Evolutionary conservation across 2,888 invertebrate genomes (phyloP), one percentile per base, ranked within the genome.

Genomic region (Dicyrtomina minuta): DNA sequence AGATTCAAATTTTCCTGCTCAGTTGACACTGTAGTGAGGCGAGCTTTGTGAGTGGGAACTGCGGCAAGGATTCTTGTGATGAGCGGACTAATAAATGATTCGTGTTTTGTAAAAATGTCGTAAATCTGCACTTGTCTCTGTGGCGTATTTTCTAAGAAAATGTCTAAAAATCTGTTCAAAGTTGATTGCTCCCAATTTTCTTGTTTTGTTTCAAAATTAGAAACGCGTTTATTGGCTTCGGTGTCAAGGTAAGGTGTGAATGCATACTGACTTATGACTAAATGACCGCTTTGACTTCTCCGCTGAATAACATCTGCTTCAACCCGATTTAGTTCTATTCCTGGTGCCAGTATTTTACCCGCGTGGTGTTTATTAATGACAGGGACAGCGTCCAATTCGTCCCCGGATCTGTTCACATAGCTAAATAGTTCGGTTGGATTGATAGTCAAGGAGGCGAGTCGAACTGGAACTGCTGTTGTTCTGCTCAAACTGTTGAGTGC

Each of bases 321-420:
- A 0, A 93, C 83, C 3, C 92, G 92, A 64, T 88, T 85, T 6
- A 93, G 83, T 82, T 91, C 89, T 0, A 93, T 88, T 70, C 91
- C 91, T 56, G 91, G 92, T 68, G 33, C 33, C 33, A 33, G 8
- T 3, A 5, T 5, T 8, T 33, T 33, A 5, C 8, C 4, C 3
- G 8, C 33, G 33, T 33, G 33, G 8, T 8, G 8, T 5, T 8
- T 3, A 8, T 33, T 33, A 5, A 33, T 5, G 33, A 33, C 8
- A 8, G 33, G 33, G 8, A 33, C 33, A n/a, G n/a, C n/a, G n/a
- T n/a, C n/a, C n/a, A n/a, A n/a, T 5, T 33, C 33, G 8, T 3
- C 8, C 4, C 33, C 33, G 4, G 33, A 33, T 33, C 4, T 33
- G 3, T 33, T 33, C 4, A 33, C 4, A 33, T 33, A 33, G 33